These are phyloP conservation scores for Coregonus sp. DNA, from an alignment of 2,797 vertebrate species.

Conservation along the genomic window DNA sequence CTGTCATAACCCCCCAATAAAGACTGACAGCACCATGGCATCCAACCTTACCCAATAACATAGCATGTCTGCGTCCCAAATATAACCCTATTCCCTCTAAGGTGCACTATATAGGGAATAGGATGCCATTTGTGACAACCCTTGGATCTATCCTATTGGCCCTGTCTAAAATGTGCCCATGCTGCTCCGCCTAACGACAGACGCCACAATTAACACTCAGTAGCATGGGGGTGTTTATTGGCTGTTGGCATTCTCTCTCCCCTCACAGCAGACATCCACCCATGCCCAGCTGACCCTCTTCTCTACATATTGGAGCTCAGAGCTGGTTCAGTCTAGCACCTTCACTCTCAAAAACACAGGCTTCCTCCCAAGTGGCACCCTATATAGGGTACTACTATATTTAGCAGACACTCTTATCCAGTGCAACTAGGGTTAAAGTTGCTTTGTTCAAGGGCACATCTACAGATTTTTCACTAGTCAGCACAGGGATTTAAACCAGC, in stretches of 20 bases:
- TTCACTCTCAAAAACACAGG: neutral
- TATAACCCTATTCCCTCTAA: neutral
- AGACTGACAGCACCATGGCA: slow-evolving; percentile 5
- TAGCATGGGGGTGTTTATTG: slow-evolving; percentile 66
- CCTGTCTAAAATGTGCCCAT: slow-evolving; percentile 54
- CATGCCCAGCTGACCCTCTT: slow-evolving; percentile 64
- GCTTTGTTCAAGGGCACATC: too few relatives aligned
- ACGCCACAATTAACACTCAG: slow-evolving; percentile 69
- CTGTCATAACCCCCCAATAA: slow-evolving; percentile 20
- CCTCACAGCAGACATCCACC: slow-evolving; percentile 12
- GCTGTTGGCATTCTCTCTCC: slow-evolving; percentile 57
- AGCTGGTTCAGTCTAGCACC: slow-evolving; percentile 58
- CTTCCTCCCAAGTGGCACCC: neutral
- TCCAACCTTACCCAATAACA: slow-evolving; percentile 36
- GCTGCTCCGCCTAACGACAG: slow-evolving; percentile 69
- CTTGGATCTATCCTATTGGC: slow-evolving; percentile 27
- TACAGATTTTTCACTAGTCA: too few relatives aligned
- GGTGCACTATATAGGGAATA: too few relatives aligned
- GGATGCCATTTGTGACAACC: neutral
- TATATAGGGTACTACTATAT: neutral
- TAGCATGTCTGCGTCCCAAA: slow-evolving; percentile 45
- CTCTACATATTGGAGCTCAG: slow-evolving; percentile 65
- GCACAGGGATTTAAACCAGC: too few relatives aligned
- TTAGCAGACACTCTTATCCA: too few relatives aligned
- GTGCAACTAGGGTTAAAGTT: too few relatives aligned